Conservation (phyloP, 2,113 vertebrate species). For the Bujurquina vittata region DNA sequence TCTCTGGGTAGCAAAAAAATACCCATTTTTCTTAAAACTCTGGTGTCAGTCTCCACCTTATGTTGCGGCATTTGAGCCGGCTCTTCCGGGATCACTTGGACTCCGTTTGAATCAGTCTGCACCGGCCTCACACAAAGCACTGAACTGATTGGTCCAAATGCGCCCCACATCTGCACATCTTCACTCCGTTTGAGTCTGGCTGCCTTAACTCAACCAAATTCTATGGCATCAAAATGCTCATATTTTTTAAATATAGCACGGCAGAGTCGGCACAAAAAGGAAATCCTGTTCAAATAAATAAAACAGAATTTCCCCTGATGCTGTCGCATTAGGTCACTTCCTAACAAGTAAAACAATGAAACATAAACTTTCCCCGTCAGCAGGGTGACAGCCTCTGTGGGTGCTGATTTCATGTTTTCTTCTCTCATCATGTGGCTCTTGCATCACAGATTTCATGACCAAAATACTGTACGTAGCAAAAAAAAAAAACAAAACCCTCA, state of each 20-base stretch:
- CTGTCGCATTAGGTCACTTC: background rate
- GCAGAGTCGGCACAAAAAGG: background rate
- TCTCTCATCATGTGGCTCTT: background rate
- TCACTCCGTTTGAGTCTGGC: background rate
- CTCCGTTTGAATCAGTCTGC: background rate
- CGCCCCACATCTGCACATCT: background rate
- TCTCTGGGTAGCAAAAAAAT: too few relatives aligned
- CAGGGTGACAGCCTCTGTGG: background rate
- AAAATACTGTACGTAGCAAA: background rate
- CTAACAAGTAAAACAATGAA: background rate
- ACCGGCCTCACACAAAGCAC: background rate
- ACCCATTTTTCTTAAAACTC: too few relatives aligned
- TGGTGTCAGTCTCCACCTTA: too few relatives aligned
- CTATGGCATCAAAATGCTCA: background rate
- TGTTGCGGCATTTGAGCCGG: too few relatives aligned
- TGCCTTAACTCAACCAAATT: background rate
- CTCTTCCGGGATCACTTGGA: too few relatives aligned
- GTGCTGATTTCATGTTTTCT: background rate
- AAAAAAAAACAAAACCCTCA: background rate
- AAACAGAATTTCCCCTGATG: background rate
- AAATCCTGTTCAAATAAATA: conserved; percentile 1
- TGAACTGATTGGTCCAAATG: background rate
- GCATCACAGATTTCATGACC: background rate
- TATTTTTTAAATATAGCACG: background rate
- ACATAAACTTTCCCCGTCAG: background rate